Evolutionary conservation across 2,888 invertebrate genomes (phyloP), one percentile per base, ranked within the genome.

Genomic region (Cecidostiba fungosa): DNA sequence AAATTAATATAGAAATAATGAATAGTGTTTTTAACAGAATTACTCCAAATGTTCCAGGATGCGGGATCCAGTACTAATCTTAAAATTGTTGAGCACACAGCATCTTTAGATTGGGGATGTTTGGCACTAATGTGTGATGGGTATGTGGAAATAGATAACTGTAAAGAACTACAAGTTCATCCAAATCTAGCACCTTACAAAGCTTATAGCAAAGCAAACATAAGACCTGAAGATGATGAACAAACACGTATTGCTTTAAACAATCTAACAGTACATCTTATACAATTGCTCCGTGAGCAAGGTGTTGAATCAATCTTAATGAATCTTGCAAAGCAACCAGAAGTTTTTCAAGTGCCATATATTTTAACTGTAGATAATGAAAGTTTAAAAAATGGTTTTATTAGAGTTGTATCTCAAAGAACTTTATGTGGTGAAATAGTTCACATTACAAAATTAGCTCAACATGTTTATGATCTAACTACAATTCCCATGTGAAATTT

Each of bases 181-280:
- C 95, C 96, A 85, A 96, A 95, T 93, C 94, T 97, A 85, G 95
- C 97, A 19, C 97, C 97, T 0, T 97, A 96, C 90, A 97, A 97
- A 94, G 95, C 96, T 86, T 95, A 95, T 74, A 95, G 97, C 92
- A 95, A 95, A 77, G 91, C 94, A 39, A 70, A 78, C 91, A 91
- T 88, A 86, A 92, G 91, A 93, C 94, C 95, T 90, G 92, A 92
- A 86, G 90, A 92, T 62, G 85, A 81, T 3, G 90, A 91, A 39
- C 87, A 89, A 50, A 89, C 87, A 74, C 86, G 87, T 82, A 93
- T 92, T 77, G 95, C 95, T 88, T 90, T 96, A 32, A 91, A 91
- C 54, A 94, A 95, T 86, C 92, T 96, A 54, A 94, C 95, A 50
- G 90, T 94, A 5, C 95, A 95, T 90, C 90, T 96, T 43, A 94